Base-by-base conservation (phyloP, 2,113 vertebrate genomes). In the Pongo abelii region DNA sequence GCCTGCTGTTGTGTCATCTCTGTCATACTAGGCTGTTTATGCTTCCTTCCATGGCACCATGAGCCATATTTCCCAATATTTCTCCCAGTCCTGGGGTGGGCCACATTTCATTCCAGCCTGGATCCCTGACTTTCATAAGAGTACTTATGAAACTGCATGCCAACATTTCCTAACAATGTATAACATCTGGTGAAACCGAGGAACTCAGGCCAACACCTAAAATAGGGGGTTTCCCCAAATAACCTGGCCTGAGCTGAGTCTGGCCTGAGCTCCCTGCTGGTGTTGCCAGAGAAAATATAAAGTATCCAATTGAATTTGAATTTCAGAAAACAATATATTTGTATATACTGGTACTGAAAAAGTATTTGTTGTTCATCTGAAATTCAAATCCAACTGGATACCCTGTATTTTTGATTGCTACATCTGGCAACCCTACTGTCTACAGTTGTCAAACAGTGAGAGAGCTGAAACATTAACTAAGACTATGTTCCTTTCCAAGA, bases 231-330 rank as follows among this genome's bases (percentile, higher is more conserved):
- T 52, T 48, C 50, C 11, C 40, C 20, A 61, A 91, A 89, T 55
- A 35, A 38, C 18, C 83, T 32, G 12, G 12, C 61, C 27, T 32
- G 27, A 32, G 27, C 27, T 64, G 59, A 30, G 74, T 89, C 52
- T 70, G 43, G 55, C 55, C 57, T 57, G 75, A 85, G 69, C 22
- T 87, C 23, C 55, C 27, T n/a, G 9, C 16, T 25, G 80, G 6
- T 11, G 16, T 55, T 91, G 83, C 59, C 79, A 90, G 59, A 57
- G 69, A 86, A 74, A 96, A 61, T 35, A 78, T 25, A 86, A 89
- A 84, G 78, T 46, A 32, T 22, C 20, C 50, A 57, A 77, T 11
- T 57, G 67, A 59, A 74, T 91, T 35, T 64, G 67, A 85, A 96
- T 91, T 96, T 91, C 72, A 84, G 90, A 93, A 27, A 61, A 93